Evolutionary conservation across 2,113 vertebrate genomes (phyloP).

Genomic region (Eleginops maclovinus): DNA sequence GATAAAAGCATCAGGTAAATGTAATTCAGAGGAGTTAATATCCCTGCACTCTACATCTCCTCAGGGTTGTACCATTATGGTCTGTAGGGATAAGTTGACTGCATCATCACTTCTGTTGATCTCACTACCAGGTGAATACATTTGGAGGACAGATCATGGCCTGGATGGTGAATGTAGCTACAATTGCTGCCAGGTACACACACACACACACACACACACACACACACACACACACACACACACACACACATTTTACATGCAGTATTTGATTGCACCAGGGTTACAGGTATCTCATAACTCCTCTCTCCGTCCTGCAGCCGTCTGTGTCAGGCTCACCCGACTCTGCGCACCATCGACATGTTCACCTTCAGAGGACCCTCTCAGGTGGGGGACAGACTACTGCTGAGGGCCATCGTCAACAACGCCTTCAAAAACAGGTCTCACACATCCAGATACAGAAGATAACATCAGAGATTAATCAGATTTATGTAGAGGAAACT

Average conservation of each 20-base stretch:
- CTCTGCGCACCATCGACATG: conserved; percentile 93
- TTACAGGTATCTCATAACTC: not conserved
- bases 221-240: not conserved
- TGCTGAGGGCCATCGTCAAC: conserved; percentile 94
- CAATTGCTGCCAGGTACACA: conserved; percentile 93
- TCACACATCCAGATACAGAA: not conserved
- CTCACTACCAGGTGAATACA: conserved; percentile 88
- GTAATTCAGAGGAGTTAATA: not conserved
- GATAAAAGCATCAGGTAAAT: too few species aligned
- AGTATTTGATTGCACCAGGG: not conserved
- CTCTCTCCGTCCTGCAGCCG: conserved; percentile 80
- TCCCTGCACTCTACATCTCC: not conserved
- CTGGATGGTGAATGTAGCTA: conserved; percentile 98
- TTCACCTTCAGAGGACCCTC: conserved; percentile 95
- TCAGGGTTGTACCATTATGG: not conserved
- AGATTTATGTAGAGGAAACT: not conserved
- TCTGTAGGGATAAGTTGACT: not conserved
- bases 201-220: not conserved
- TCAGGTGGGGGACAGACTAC: conserved; percentile 91
- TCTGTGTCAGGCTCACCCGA: conserved; percentile 90
- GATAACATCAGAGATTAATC: not conserved
- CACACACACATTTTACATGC: too few species aligned
- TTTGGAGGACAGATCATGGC: conserved; percentile 99
- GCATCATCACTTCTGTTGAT: not conserved
- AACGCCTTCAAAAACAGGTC: conserved; percentile 93